Evolutionary conservation across 2,113 vertebrate genomes (phyloP).

Genomic region (Spermophilus dauricus): DNA sequence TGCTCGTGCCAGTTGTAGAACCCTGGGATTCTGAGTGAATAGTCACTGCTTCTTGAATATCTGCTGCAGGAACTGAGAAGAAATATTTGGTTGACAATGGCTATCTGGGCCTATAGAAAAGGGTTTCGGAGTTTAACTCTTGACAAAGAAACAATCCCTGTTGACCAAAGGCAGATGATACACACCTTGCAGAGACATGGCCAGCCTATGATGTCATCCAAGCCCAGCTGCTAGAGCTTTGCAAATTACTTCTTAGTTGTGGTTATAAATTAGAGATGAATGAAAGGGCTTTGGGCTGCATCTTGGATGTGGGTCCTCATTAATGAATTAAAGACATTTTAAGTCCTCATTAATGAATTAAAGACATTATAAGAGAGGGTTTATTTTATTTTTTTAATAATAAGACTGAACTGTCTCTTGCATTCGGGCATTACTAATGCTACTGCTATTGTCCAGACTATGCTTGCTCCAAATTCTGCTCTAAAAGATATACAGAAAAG

Average conservation of each 20-base stretch:
- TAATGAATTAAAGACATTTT: conserved; percentile 71
- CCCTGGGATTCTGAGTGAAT: conserved; percentile 40
- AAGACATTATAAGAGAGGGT: conserved; percentile 48
- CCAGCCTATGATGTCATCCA: not conserved
- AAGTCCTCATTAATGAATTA: conserved; percentile 67
- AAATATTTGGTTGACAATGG: conserved; percentile 9
- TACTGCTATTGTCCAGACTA: not conserved
- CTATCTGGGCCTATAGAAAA: not conserved
- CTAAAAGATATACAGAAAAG: not conserved
- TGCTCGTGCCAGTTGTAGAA: not conserved
- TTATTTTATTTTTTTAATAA: conserved; percentile 6
- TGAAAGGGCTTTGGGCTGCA: conserved; percentile 52
- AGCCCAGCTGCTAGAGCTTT: conserved; percentile 4
- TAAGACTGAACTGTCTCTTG: not conserved
- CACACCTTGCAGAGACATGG: not conserved
- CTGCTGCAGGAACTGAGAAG: not conserved
- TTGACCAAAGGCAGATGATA: fast-evolving
- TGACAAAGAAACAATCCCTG: not conserved
- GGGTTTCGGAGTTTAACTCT: not conserved
- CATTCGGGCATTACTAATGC: not conserved
- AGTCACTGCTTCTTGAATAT: conserved; percentile 26
- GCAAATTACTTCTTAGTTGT: conserved; percentile 77
- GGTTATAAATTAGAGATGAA: conserved; percentile 81
- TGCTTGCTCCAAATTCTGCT: conserved; percentile 17
- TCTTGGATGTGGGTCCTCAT: conserved; percentile 57